Conservation (phyloP, 2,888 invertebrate species). For the Ophioninae sp. region DNA sequence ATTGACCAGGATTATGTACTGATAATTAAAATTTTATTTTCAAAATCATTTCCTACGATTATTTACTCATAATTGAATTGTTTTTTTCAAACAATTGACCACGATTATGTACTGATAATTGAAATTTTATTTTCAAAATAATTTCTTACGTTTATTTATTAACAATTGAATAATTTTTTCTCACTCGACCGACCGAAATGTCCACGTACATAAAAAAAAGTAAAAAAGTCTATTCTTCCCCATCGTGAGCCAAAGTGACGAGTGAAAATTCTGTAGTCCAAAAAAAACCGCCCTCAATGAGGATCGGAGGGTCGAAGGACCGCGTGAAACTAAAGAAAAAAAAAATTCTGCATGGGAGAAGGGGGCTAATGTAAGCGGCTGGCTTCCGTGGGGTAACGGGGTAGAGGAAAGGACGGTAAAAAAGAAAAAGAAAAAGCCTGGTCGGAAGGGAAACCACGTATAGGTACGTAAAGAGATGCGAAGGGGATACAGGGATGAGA, state of each 20-base stretch:
- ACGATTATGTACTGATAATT: too few relatives aligned
- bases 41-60: too few relatives aligned
- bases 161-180: too few relatives aligned
- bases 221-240: conserved; percentile 30
- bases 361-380: conserved; percentile 60
- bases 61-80: too few relatives aligned
- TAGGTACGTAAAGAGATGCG: conserved; percentile 20
- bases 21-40: too few relatives aligned
- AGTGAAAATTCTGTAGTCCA: conserved; percentile 44
- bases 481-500: conserved; percentile 20
- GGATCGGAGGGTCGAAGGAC: not conserved
- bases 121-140: too few relatives aligned
- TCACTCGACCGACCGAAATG: not conserved
- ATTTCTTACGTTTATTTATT: too few relatives aligned
- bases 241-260: conserved; percentile 11
- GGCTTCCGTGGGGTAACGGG: conserved; percentile 25
- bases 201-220: conserved; percentile 5
- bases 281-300: conserved; percentile 19
- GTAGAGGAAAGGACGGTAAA: conserved; percentile 15
- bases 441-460: conserved; percentile 36
- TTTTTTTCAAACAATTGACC: too few relatives aligned
- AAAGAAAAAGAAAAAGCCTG: conserved; percentile 45
- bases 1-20: too few relatives aligned
- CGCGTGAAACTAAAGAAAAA: conserved; percentile 10
- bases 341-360: conserved; percentile 59